Conservation (phyloP, 2,797 vertebrate genomes). For the Capromys pilorides region DNA sequence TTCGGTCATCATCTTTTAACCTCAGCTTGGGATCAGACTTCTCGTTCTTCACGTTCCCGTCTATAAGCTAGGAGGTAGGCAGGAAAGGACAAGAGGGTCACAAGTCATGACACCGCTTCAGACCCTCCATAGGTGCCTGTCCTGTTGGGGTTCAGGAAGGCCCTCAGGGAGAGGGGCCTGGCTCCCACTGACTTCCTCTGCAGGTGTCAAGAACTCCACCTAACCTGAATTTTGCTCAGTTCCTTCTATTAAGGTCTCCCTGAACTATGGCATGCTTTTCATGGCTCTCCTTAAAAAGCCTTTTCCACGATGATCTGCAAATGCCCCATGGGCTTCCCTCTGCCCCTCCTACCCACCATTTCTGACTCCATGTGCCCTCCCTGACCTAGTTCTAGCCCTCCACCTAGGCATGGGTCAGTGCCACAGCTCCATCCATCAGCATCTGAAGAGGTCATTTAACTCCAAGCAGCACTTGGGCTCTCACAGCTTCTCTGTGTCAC, state of each 20-base stretch:
- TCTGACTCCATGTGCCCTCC: background rate
- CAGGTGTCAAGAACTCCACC: background rate
- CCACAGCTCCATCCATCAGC: background rate
- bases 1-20: slow-evolving; percentile 83
- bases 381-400: background rate
- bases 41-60: slow-evolving; percentile 88
- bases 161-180: background rate
- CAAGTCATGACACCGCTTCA: background rate
- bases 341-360: background rate
- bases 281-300: background rate
- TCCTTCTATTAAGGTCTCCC: slow-evolving; percentile 9
- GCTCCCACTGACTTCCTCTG: background rate
- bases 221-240: background rate
- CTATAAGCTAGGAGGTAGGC: slow-evolving; percentile 87
- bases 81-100: background rate
- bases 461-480: background rate
- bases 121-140: background rate
- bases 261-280: background rate
- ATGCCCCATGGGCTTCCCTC: background rate
- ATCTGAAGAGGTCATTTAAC: background rate
- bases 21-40: slow-evolving; percentile 86
- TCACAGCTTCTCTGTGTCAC: background rate
- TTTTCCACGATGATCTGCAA: background rate
- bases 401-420: background rate
- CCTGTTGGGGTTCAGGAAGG: accelerated